Base-by-base conservation (phyloP, 1,140 invertebrate species). In the Delia radicum region DNA sequence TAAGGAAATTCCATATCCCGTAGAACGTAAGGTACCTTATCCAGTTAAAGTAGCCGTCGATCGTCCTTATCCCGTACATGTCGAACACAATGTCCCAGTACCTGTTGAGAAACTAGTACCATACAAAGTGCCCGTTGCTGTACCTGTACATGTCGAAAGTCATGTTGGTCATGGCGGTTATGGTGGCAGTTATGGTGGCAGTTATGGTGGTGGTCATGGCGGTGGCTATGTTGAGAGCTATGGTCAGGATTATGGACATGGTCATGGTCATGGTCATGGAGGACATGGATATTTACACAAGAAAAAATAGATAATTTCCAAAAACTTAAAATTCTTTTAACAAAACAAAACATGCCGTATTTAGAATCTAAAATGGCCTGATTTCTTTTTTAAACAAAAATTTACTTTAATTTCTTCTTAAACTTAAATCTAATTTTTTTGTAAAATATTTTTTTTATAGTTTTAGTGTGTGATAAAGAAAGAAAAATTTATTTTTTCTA, bases 41-140 rank as follows among this genome's bases (percentile, higher is more conserved):
- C 89, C 89, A 37, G 89, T 91, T 0, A 89, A 90, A 79, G 88
- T 91, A 5, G 88, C 88, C 77, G 88, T 90, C 63, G 89, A 90
- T 81, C 88, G 89, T 81, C 90, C 90, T 42, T 87, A 90, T 76
- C 88, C 90, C 15, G 88, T 91, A 46, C 88, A 89, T 78, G 87
- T 91, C 78, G 88, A 89, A 80, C 91, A 90, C 79, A 88, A 89
- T 33, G 88, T 90, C 27, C 89, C 91, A 65, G 86, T 88, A 74
- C 88, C 88, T 74, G 87, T 90, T 26, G 89, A 89, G 79, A 90
- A 90, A 79, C 87, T 81, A 27, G 87, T 90, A 73, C 90, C 90
- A 2, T 90, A 90, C 80, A 89, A 89, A 12, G 89, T 91, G 2
- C 89, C 90, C 81, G 89, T 92, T 28, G 87, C 89, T 75, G 90